Conservation (phyloP, 2,888 invertebrate genomes). For the Polietes domitor region DNA sequence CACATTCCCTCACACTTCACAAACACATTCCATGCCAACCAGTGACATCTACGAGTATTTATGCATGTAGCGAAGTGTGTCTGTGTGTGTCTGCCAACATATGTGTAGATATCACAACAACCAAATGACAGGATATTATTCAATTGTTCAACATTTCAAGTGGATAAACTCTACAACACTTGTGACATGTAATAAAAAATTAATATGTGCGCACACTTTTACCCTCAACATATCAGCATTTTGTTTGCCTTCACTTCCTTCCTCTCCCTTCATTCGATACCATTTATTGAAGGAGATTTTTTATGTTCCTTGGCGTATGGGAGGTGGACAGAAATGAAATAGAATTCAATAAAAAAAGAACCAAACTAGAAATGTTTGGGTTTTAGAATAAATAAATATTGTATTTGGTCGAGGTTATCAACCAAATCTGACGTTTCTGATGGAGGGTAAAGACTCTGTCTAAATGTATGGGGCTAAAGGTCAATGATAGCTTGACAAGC, state of each 20-base stretch:
- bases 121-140: slow-evolving; percentile 78
- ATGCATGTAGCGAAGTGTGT: slow-evolving; percentile 23
- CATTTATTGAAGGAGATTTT: background rate
- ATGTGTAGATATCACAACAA: slow-evolving; percentile 67
- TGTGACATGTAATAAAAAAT: slow-evolving; percentile 70
- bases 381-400: slow-evolving; percentile 17
- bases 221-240: slow-evolving; percentile 5
- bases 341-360: slow-evolving; percentile 5
- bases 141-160: slow-evolving; percentile 77
- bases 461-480: background rate
- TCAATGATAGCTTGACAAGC: background rate
- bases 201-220: slow-evolving; percentile 59
- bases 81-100: slow-evolving; percentile 33
- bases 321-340: background rate
- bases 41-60: background rate
- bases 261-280: background rate
- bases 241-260: background rate
- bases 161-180: slow-evolving; percentile 71
- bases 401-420: background rate
- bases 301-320: background rate
- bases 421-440: slow-evolving; percentile 11
- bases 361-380: background rate
- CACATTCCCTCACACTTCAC: background rate
- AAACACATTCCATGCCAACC: background rate
- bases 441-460: background rate